Conservation (phyloP, 2,888 invertebrate genomes). For the Acrobasis repandana region DNA sequence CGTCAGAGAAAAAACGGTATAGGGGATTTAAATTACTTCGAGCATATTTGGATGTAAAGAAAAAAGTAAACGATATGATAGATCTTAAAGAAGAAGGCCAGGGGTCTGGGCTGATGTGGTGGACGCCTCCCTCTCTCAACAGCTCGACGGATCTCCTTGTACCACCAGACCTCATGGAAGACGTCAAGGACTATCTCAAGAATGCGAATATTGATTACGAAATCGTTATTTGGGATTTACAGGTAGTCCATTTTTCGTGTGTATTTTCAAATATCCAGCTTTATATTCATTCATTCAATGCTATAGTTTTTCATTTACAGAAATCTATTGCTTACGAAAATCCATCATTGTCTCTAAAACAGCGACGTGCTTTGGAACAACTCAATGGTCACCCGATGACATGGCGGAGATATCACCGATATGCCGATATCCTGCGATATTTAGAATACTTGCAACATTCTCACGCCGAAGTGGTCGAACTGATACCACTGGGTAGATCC, state of each 20-base stretch:
- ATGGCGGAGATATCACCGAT: constrained; percentile 88
- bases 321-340: constrained; percentile 88
- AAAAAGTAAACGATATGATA: constrained; percentile 73
- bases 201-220: constrained; percentile 85
- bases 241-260: constrained; percentile 64
- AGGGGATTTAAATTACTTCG: constrained; percentile 81
- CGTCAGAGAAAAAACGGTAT: constrained; percentile 73
- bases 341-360: constrained; percentile 84
- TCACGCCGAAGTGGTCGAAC: constrained; percentile 85
- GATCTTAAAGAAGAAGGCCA: constrained; percentile 76
- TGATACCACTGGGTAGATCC: constrained; percentile 88
- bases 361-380: constrained; percentile 82
- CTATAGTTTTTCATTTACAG: constrained; percentile 48
- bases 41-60: constrained; percentile 63
- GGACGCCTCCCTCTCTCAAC: constrained; percentile 73
- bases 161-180: constrained; percentile 84
- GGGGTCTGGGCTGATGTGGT: constrained; percentile 78
- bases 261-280: background rate
- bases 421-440: constrained; percentile 86
- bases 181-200: constrained; percentile 83
- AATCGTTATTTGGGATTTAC: constrained; percentile 87
- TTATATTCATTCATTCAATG: constrained; percentile 13
- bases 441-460: constrained; percentile 86
- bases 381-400: constrained; percentile 85
- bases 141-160: constrained; percentile 88